A percentile compares a stretch with the other conserved stretches of the same genome.
Evolutionary conservation across 2,113 vertebrate species (phyloP).

Genomic region (Acrocephalus kingi): DNA sequence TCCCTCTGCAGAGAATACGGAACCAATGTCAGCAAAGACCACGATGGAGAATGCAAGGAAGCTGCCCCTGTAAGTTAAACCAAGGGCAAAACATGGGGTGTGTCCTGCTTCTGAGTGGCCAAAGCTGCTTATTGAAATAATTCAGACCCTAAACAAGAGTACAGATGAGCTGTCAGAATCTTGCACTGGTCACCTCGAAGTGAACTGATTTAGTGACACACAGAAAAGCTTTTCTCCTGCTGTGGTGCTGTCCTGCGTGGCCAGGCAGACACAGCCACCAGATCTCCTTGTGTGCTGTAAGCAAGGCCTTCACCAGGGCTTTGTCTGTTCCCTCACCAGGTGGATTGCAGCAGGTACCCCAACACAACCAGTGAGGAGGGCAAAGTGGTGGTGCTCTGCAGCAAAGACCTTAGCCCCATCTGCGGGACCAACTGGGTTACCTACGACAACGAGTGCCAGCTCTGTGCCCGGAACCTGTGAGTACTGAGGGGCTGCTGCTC

Average conservation of each 20-base stretch:
- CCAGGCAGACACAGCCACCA: not conserved
- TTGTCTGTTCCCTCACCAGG: not conserved
- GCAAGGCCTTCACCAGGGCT: not conserved
- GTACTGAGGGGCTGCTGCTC: not conserved
- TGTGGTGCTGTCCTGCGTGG: not conserved
- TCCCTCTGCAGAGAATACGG: slow-evolving; percentile 41
- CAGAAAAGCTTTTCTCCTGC: not conserved
- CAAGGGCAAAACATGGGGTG: not conserved
- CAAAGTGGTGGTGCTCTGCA: not conserved
- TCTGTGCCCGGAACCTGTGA: slow-evolving; percentile 22
- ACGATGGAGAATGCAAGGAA: slow-evolving; percentile 40
- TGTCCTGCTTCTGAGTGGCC: not conserved
- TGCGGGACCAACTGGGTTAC: slow-evolving; percentile 12
- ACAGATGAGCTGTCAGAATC: not conserved
- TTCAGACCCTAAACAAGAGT: not conserved
- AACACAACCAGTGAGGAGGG: not conserved
- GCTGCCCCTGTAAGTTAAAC: slow-evolving; percentile 31
- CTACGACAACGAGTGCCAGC: not conserved
- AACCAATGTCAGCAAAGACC: slow-evolving; percentile 48
- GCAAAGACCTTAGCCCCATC: rapidly evolving
- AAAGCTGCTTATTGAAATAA: not conserved
- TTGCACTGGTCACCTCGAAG: not conserved
- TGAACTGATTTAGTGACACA: not conserved
- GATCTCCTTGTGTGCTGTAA: not conserved
- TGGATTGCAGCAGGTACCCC: slow-evolving; percentile 40